Base-by-base conservation (phyloP, 2,888 invertebrate genomes). In the Serripes groenlandicus region DNA sequence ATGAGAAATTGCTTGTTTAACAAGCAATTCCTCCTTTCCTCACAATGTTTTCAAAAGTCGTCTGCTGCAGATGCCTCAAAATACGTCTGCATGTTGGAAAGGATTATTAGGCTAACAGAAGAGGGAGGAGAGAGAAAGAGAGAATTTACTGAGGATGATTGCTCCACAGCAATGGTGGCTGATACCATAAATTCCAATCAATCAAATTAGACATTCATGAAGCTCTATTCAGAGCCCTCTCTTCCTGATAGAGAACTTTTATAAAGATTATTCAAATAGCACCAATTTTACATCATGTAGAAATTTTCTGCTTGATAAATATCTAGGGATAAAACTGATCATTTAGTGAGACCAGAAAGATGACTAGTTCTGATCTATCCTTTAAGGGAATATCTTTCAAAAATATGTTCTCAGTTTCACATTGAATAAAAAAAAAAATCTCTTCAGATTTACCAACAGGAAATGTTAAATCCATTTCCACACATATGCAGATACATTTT, bases 191-290 rank as follows among this genome's bases (percentile, higher is more conserved):
- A 34, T 34, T 62, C 62, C 62, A 62, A 62, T 62, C 62, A 15
- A 62, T 62, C 66, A 66, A 35, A 66, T 66, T 23, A 42, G 66
- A 66, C 66, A 66, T 66, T 66, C 66, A 66, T 66, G 28, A 37
- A 66, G 26, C 23, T 35, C 62, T 42, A 66, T 66, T 42, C 18
- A 5, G 26, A 37, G 11, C 11, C 4, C 4, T n/a, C n/a, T n/a
- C n/a, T n/a, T 37, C 26, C 42, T 42, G 42, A 66, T 66, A 66
- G 66, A 66, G 42, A 66, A 66, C 66, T 42, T 66, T 42, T 42
- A 42, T 42, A 66, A 66, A 66, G 66, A 66, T 66, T 66, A 66
- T 66, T 66, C 66, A 66, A 66, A 66, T 66, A 15, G 42, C 4
- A 26, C 37, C 37, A 66, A 32, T 66, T 62, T 66, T 66, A 66